These are phyloP conservation scores for Platycnemis pennipes DNA, from an alignment of 2,888 invertebrate species.

Conservation along the genomic window DNA sequence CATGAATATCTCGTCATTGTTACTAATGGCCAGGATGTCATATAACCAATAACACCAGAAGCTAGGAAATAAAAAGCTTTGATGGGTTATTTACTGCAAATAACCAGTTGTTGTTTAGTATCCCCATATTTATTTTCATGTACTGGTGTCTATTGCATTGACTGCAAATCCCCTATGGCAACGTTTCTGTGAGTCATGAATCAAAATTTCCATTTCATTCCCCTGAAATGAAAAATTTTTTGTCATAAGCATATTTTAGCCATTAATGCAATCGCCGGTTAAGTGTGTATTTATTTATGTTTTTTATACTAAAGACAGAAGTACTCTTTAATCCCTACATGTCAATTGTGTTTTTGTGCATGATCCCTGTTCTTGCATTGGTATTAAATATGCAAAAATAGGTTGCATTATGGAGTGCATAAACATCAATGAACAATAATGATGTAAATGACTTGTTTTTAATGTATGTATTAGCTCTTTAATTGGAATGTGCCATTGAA, in stretches of 20 bases:
- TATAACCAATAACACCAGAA: not conserved
- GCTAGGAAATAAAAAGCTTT: not conserved
- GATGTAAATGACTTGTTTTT: not conserved
- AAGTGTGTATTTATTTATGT: not conserved
- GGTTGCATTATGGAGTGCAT: not conserved
- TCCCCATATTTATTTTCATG: not conserved
- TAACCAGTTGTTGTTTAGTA: not conserved
- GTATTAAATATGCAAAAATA: not conserved
- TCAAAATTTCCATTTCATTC: not conserved
- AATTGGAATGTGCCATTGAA: conserved; percentile 12
- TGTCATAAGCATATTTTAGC: not conserved
- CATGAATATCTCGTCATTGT: not conserved
- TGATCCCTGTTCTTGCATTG: not conserved
- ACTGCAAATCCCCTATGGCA: not conserved
- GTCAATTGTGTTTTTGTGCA: conserved; percentile 9
- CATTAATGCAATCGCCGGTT: not conserved
- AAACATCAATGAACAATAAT: not conserved
- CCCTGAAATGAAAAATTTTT: not conserved
- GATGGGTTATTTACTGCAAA: not conserved
- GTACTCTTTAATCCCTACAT: not conserved
- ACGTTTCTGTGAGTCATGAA: not conserved
- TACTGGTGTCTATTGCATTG: not conserved
- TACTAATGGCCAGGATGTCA: conserved; percentile 10
- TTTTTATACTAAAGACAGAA: not conserved
- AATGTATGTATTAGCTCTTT: not conserved